phyloP scores from a whole-genome alignment of 2,113 vertebrate species.

The Seriola quinqueradiata region DNA sequence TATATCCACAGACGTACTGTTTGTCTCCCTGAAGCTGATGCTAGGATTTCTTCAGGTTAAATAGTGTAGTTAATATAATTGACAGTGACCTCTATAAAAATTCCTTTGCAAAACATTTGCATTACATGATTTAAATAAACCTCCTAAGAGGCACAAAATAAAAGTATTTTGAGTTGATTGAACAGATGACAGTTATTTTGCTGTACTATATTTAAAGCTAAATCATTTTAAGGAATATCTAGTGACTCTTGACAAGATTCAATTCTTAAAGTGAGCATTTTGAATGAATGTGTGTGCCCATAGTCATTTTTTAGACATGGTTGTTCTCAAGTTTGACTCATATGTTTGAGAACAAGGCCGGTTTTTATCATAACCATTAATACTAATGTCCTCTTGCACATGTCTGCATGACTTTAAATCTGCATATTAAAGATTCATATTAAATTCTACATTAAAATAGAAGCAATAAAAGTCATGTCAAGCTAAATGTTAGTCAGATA shows the following conservation, averaged over 20 bases:
- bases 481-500: slow-evolving; percentile 74
- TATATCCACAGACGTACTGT: slow-evolving; percentile 39
- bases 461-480: slow-evolving; percentile 52
- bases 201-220: background rate
- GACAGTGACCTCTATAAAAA: slow-evolving; percentile 25
- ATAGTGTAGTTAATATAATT: slow-evolving; percentile 54
- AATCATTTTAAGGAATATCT: background rate
- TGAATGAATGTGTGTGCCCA: too few relatives aligned
- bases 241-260: background rate
- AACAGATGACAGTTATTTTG: background rate
- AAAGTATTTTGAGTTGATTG: background rate
- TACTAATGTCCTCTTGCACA: slow-evolving; percentile 24
- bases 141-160: background rate
- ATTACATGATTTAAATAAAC: slow-evolving; percentile 1
- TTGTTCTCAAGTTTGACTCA: slow-evolving; percentile 16
- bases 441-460: slow-evolving; percentile 34
- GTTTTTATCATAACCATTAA: slow-evolving; percentile 33
- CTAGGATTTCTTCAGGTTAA: slow-evolving; percentile 61
- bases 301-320: slow-evolving; percentile 1
- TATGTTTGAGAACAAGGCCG: slow-evolving; percentile 20
- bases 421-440: slow-evolving; percentile 56
- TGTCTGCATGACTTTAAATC: slow-evolving; percentile 43
- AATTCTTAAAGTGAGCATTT: background rate
- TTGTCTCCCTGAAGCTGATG: slow-evolving; percentile 57
- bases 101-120: slow-evolving; percentile 25